A percentile compares a stretch with the other conserved stretches of the same genome.
Evolutionary conservation across 2,113 vertebrate species (phyloP).

Genomic region (Callaeas wilsoni): DNA sequence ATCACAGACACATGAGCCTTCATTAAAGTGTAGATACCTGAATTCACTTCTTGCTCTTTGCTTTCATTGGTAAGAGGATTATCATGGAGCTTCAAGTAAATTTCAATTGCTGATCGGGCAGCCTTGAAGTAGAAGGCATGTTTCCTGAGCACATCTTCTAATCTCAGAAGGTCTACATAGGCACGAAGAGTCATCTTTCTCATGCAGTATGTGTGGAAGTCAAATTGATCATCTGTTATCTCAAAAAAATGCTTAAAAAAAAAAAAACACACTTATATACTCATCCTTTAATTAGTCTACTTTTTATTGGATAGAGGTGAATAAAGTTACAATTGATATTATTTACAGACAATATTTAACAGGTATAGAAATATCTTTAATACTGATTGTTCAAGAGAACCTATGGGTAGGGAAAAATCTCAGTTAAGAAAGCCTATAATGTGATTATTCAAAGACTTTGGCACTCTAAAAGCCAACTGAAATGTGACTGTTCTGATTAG

Average conservation of each 20-base stretch:
- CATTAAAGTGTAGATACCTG: conserved; percentile 60
- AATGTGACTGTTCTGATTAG: neutral
- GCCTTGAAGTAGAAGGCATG: conserved; percentile 80
- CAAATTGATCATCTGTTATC: conserved; percentile 80
- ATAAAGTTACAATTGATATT: neutral
- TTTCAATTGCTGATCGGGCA: conserved; percentile 77
- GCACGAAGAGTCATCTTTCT: conserved; percentile 82
- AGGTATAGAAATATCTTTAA: neutral
- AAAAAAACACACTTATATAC: neutral
- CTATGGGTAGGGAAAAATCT: neutral
- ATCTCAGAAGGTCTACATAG: conserved; percentile 77
- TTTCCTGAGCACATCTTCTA: conserved; percentile 78
- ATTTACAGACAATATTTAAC: neutral
- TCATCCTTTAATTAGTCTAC: neutral
- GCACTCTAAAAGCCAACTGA: neutral
- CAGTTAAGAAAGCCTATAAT: neutral
- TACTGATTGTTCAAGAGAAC: neutral
- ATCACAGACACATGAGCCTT: neutral
- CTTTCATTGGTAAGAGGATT: conserved; percentile 76
- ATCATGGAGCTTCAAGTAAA: conserved; percentile 81
- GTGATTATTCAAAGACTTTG: neutral
- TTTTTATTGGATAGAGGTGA: neutral
- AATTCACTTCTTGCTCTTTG: conserved; percentile 81
- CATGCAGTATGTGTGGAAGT: conserved; percentile 82
- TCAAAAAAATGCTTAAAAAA: conserved; percentile 79